These are phyloP conservation scores for Vidua chalybeata DNA, from an alignment of 2,113 vertebrate species.

Conservation along the genomic window DNA sequence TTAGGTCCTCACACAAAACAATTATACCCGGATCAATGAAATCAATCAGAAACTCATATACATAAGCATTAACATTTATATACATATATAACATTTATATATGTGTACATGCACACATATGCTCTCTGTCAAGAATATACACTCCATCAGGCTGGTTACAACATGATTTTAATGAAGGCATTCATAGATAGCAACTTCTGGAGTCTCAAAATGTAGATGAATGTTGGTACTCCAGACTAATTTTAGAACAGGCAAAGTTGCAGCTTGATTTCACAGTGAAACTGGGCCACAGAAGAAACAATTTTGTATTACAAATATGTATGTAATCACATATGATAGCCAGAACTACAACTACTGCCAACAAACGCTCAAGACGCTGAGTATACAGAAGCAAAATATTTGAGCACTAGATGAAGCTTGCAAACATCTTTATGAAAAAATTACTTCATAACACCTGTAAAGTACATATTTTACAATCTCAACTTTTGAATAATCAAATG, in stretches of 20 bases:
- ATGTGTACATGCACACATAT: fast-evolving
- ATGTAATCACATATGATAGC: fast-evolving
- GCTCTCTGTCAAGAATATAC: background rate
- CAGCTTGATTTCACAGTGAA: background rate
- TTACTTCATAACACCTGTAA: background rate
- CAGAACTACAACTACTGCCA: background rate
- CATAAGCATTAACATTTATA: background rate
- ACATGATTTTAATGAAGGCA: background rate
- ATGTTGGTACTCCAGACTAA: background rate
- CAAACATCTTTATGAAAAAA: background rate
- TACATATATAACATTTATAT: background rate
- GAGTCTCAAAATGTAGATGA: background rate
- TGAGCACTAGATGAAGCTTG: background rate
- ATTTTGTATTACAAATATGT: background rate
- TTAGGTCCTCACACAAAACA: background rate
- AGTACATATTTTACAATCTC: background rate
- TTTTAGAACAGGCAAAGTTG: background rate
- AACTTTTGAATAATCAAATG: background rate
- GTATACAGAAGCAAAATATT: background rate
- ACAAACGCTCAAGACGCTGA: background rate
- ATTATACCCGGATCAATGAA: background rate
- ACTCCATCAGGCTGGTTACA: background rate
- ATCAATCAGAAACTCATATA: background rate
- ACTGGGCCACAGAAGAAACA: background rate
- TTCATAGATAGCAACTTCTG: background rate